These are phyloP conservation scores for Eumaeus atala DNA, from an alignment of 1,140 invertebrate genomes.

Conservation along the genomic window DNA sequence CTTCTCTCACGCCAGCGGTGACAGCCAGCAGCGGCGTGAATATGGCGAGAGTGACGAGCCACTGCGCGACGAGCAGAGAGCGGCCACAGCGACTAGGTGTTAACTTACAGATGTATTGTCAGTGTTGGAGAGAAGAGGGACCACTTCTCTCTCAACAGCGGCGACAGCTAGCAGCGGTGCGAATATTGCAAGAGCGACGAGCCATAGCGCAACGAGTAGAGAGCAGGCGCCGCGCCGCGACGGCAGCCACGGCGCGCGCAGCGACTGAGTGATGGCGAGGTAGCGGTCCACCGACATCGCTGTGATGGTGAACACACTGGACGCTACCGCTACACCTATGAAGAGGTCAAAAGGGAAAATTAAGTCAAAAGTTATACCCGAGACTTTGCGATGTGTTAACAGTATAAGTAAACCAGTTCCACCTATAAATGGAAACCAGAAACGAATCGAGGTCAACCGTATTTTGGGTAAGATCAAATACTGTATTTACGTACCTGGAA, in stretches of 20 bases:
- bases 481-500: too few relatives aligned
- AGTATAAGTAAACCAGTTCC: too few relatives aligned
- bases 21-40: conserved; percentile 80
- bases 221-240: conserved; percentile 79
- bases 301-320: conserved; percentile 85
- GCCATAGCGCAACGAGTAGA: conserved; percentile 79
- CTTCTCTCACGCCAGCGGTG: conserved; percentile 58
- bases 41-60: conserved; percentile 76
- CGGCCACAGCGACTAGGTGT: conserved; percentile 75
- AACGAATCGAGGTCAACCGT: too few relatives aligned
- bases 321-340: conserved; percentile 83
- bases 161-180: conserved; percentile 77
- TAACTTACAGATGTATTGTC: conserved; percentile 26
- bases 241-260: conserved; percentile 79
- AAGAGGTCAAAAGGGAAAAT: conserved; percentile 4
- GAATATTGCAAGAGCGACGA: conserved; percentile 79
- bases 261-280: conserved; percentile 83
- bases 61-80: conserved; percentile 77
- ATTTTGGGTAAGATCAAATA: too few relatives aligned
- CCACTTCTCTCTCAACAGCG: conserved; percentile 83
- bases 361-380: too few relatives aligned
- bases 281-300: conserved; percentile 86
- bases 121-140: conserved; percentile 85
- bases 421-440: too few relatives aligned
- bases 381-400: too few relatives aligned